A percentile compares a stretch with the other conserved stretches of the same genome.
Conservation (phyloP, 2,797 vertebrate genomes). For the Monodelphis domestica region DNA sequence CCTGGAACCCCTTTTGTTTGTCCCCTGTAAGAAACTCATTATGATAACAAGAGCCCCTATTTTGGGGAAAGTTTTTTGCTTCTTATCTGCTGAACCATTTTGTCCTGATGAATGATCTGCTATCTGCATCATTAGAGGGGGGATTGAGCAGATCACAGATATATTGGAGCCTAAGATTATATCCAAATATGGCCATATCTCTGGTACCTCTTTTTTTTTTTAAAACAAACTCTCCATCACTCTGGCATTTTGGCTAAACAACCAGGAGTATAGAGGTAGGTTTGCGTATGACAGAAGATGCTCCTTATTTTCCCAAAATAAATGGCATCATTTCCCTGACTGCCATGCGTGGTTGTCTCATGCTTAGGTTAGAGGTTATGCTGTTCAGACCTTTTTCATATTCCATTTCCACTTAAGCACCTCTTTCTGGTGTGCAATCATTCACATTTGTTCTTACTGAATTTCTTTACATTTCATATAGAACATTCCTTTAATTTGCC, state of each 20-base stretch:
- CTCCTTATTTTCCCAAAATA: neutral
- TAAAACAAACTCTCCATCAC: neutral
- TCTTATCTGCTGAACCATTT: neutral
- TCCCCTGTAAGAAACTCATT: neutral
- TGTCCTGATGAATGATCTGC: neutral
- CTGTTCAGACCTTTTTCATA: neutral
- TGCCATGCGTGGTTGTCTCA: neutral
- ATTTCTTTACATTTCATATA: neutral
- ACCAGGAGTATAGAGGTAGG: neutral
- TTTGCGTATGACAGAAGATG: neutral
- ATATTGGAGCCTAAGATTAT: neutral
- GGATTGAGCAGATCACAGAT: neutral
- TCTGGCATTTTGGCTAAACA: neutral
- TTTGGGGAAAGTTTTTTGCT: neutral
- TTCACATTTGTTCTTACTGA: neutral
- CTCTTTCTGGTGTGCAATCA: neutral
- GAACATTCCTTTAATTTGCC: neutral
- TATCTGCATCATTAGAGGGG: neutral
- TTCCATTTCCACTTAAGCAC: neutral
- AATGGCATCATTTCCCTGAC: neutral
- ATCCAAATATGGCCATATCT: neutral
- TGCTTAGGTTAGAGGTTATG: neutral
- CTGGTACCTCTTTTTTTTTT: neutral
- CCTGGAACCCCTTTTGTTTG: neutral
- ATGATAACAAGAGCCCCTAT: neutral